A percentile compares a stretch with the other conserved stretches of the same genome.
These are phyloP conservation scores for Cryptomyrus ogoouensis DNA, from an alignment of 2,113 vertebrate genomes.

Conservation along the genomic window DNA sequence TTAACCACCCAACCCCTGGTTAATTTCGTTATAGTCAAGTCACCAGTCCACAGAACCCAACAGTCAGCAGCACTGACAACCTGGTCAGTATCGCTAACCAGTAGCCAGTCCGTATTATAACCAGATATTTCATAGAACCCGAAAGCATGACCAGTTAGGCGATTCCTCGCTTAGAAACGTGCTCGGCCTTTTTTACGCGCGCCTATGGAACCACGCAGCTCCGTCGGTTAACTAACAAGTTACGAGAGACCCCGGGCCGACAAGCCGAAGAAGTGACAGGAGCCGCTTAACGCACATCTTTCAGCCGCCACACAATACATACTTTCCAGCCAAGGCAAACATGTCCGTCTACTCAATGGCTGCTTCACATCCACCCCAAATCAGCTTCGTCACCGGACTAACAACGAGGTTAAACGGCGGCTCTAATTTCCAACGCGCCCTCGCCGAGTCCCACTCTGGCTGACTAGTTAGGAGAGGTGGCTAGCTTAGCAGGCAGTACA, in stretches of 20 bases:
- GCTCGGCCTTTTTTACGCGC: background rate
- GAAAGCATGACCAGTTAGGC: background rate
- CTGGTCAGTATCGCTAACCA: background rate
- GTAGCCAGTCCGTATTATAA: background rate
- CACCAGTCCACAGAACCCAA: background rate
- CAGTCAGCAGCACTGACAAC: background rate
- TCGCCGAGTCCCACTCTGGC: background rate
- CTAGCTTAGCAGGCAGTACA: background rate
- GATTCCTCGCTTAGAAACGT: background rate
- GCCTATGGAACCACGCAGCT: background rate
- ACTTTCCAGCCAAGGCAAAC: background rate
- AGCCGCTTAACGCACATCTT: background rate
- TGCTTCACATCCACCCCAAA: background rate
- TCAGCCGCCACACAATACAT: background rate
- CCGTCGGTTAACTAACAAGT: background rate
- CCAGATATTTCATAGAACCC: background rate
- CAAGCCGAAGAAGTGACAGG: background rate
- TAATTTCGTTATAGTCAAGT: background rate
- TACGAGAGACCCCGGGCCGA: background rate
- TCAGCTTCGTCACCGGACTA: background rate
- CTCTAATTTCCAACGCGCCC: background rate
- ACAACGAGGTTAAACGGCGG: background rate
- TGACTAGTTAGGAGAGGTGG: background rate
- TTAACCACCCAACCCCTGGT: background rate
- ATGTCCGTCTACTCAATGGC: background rate